Conservation (phyloP, 2,113 vertebrate genomes). For the Jaculus jaculus region DNA sequence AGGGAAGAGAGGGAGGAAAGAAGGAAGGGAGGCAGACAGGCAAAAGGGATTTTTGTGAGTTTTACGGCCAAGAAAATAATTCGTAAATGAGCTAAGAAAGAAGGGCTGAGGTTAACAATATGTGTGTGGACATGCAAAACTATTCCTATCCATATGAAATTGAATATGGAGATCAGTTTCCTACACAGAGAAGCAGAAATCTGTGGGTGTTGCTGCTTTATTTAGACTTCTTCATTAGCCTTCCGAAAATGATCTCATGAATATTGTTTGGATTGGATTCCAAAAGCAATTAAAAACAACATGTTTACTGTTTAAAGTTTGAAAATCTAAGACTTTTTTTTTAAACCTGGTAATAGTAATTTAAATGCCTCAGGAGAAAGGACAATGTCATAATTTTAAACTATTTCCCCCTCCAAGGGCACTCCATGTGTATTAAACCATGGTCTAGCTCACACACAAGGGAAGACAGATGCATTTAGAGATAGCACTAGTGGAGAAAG, state of each 20-base stretch:
- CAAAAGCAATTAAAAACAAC: conserved; percentile 52
- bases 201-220: conserved; percentile 38
- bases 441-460: neutral
- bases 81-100: conserved; percentile 56
- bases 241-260: conserved; percentile 73
- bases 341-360: neutral
- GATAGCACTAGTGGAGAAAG: conserved; percentile 26
- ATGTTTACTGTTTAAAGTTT: conserved; percentile 11
- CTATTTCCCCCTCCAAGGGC: neutral
- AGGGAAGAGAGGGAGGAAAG: neutral
- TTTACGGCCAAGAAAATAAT: conserved; percentile 64
- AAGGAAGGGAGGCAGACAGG: too few species aligned
- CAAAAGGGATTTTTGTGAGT: conserved; percentile 61
- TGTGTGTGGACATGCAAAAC: conserved; percentile 43
- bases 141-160: conserved; percentile 55
- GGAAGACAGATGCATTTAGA: neutral
- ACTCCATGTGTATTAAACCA: neutral
- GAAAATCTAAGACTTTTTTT: neutral
- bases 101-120: conserved; percentile 44
- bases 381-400: neutral
- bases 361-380: neutral
- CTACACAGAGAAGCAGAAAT: conserved; percentile 69
- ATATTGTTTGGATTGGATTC: conserved; percentile 52
- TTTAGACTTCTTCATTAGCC: conserved; percentile 42
- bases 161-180: conserved; percentile 43